A percentile compares a stretch with the other conserved stretches of the same genome.
Evolutionary conservation across 2,113 vertebrate genomes (phyloP).

Genomic region (Pyrgilauda ruficollis): DNA sequence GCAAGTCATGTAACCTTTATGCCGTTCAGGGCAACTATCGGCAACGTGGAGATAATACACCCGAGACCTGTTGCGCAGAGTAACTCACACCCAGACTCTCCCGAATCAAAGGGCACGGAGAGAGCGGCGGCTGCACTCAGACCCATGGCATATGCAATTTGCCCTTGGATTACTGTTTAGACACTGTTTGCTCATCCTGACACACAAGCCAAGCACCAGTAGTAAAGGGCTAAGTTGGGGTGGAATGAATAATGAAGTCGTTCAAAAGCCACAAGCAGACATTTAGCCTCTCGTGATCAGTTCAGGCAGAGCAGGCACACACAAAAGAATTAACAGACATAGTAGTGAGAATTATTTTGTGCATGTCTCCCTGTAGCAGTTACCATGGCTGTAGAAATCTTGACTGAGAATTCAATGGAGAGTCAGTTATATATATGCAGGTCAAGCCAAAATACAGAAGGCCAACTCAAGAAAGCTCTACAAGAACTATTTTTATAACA

Average conservation of each 20-base stretch:
- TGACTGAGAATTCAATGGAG: constrained; percentile 30
- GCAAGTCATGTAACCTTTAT: background rate
- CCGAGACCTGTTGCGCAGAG: background rate
- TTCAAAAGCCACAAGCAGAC: background rate
- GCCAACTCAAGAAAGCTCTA: background rate
- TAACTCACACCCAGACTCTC: background rate
- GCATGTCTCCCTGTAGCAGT: constrained; percentile 33
- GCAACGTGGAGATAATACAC: background rate
- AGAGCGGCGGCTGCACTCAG: background rate
- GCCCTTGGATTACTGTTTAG: background rate
- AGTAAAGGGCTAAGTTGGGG: constrained; percentile 8
- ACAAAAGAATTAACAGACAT: constrained; percentile 1
- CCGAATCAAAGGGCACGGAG: background rate
- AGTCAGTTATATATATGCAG: constrained; percentile 58
- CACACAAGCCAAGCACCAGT: background rate
- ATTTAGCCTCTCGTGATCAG: background rate
- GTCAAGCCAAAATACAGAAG: constrained; percentile 39
- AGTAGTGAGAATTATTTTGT: constrained; percentile 49
- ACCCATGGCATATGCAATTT: background rate
- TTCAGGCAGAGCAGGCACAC: background rate
- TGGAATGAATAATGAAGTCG: background rate
- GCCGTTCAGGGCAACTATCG: background rate
- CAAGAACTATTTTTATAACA: background rate
- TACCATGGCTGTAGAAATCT: constrained; percentile 43
- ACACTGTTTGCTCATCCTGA: constrained; percentile 10